A percentile compares a stretch with the other conserved stretches of the same genome.
Evolutionary conservation across 1,140 invertebrate species (phyloP).

Genomic region (Pachypeltis micranthus): DNA sequence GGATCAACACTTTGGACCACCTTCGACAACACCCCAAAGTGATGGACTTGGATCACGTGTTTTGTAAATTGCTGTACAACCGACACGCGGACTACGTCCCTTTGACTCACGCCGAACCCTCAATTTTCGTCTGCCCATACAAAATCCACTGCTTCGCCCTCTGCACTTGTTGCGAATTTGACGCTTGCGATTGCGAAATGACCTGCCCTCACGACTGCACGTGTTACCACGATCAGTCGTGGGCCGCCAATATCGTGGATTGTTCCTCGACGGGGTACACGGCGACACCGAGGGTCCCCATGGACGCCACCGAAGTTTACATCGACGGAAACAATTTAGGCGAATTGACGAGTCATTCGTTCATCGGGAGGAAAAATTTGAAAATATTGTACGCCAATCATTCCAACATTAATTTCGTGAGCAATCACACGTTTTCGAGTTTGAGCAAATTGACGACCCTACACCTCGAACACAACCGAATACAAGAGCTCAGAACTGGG

Average conservation of each 20-base stretch:
- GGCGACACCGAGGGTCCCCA: slow-evolving; percentile 76
- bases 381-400: slow-evolving; percentile 77
- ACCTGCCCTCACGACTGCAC: slow-evolving; percentile 86
- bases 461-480: slow-evolving; percentile 73
- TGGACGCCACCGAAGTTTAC: slow-evolving; percentile 89
- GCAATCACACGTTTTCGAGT: slow-evolving; percentile 83
- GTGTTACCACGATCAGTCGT: slow-evolving; percentile 87
- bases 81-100: slow-evolving; percentile 68
- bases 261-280: slow-evolving; percentile 69
- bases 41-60: slow-evolving; percentile 82
- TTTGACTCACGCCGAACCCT: slow-evolving; percentile 66
- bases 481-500: slow-evolving; percentile 64
- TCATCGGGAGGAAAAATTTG: slow-evolving; percentile 79
- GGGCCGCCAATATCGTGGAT: slow-evolving; percentile 86
- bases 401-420: slow-evolving; percentile 68
- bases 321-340: slow-evolving; percentile 81
- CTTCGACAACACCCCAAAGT: slow-evolving; percentile 73
- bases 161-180: slow-evolving; percentile 89
- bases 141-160: slow-evolving; percentile 84
- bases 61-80: slow-evolving; percentile 77
- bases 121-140: slow-evolving; percentile 84
- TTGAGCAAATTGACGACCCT: slow-evolving; percentile 60
- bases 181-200: slow-evolving; percentile 91
- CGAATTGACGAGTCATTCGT: slow-evolving; percentile 75
- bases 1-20: slow-evolving; percentile 54